Evolutionary conservation across 1,140 invertebrate genomes (phyloP).

Genomic region (Anthonomus grandis): DNA sequence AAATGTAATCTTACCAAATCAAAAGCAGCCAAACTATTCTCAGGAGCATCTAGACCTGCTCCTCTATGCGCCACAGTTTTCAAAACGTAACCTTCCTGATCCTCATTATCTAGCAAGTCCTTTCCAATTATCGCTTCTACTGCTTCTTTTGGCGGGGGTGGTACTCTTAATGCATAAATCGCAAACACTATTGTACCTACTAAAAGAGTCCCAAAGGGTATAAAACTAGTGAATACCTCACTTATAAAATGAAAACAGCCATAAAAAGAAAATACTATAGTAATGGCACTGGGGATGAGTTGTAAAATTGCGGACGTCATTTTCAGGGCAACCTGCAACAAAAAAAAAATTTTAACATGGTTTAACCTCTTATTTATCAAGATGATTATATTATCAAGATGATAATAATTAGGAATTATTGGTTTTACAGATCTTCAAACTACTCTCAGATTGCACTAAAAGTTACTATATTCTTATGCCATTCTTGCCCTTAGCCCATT

Average conservation of each 20-base stretch:
- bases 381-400: too few species aligned
- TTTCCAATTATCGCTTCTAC: slow-evolving; percentile 51
- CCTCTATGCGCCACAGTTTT: slow-evolving; percentile 65
- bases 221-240: slow-evolving; percentile 31
- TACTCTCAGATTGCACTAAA: too few species aligned
- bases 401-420: too few species aligned
- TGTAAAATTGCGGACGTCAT: slow-evolving; percentile 22
- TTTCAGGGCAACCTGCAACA: too few species aligned
- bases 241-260: slow-evolving; percentile 26
- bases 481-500: too few species aligned
- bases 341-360: too few species aligned
- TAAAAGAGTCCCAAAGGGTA: slow-evolving; percentile 40
- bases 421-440: too few species aligned
- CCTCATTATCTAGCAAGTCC: slow-evolving; percentile 43
- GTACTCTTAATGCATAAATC: slow-evolving; percentile 39
- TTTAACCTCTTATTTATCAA: too few species aligned
- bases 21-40: slow-evolving; percentile 68
- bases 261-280: slow-evolving; percentile 24
- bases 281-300: slow-evolving; percentile 27
- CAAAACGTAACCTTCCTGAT: slow-evolving; percentile 48
- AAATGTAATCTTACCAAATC: slow-evolving; percentile 62
- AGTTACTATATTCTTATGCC: too few species aligned
- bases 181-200: slow-evolving; percentile 27
- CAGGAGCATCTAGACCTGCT: slow-evolving; percentile 67
- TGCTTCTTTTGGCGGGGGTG: slow-evolving; percentile 39